Conservation (phyloP, 2,797 vertebrate genomes). For the Furcifer pardalis region DNA sequence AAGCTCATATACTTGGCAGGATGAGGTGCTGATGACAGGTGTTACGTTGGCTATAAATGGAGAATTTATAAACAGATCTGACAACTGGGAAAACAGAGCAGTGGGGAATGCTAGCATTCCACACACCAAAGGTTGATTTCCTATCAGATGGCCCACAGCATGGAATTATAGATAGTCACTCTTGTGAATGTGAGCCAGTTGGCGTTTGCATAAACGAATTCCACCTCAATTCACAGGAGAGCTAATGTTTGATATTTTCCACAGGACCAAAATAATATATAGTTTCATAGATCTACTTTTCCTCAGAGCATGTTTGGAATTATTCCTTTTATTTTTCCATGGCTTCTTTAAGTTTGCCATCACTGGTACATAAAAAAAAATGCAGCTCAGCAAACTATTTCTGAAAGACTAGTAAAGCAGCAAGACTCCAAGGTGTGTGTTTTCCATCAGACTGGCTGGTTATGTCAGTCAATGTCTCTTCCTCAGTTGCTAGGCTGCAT, state of each 20-base stretch:
- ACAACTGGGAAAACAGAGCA: constrained; percentile 82
- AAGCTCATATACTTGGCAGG: constrained; percentile 65
- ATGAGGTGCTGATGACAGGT: constrained; percentile 78
- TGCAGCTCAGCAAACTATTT: not conserved
- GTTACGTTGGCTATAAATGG: constrained; percentile 80
- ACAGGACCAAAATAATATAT: constrained; percentile 20
- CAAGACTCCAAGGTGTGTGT: not conserved
- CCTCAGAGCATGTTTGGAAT: constrained; percentile 9
- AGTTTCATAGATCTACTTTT: constrained; percentile 30
- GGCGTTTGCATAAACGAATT: constrained; percentile 28
- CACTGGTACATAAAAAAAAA: not conserved
- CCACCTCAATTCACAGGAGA: not conserved
- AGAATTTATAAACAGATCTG: constrained; percentile 80
- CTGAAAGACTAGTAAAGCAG: not conserved
- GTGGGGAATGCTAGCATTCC: constrained; percentile 67
- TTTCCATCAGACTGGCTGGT: not conserved
- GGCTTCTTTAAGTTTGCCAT: not conserved
- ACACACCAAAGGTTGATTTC: constrained; percentile 55
- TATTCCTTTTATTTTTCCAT: not conserved
- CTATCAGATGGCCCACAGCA: constrained; percentile 50
- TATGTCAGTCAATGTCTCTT: not conserved
- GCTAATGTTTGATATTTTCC: constrained; percentile 46
- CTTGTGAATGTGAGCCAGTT: constrained; percentile 45
- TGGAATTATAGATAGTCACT: constrained; percentile 50
- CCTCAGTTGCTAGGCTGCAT: constrained; percentile 19